A percentile compares a stretch with the other conserved stretches of the same genome.
phyloP scores from a whole-genome alignment of 1,140 invertebrate genomes.

The Globodera rostochiensis region DNA sequence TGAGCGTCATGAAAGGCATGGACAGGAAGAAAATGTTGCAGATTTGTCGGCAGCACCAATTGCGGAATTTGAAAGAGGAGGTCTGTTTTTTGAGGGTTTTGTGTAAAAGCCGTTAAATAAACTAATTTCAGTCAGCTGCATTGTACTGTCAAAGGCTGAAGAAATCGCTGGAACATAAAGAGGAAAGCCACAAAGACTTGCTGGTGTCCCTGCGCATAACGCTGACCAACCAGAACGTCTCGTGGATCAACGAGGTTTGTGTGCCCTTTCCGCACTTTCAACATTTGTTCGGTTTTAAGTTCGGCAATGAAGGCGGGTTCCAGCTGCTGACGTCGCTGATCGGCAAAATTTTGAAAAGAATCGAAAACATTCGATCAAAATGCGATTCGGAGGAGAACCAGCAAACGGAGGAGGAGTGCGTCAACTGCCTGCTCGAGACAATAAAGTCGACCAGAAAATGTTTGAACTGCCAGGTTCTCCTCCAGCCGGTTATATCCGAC shows the following conservation, averaged over 20 bases:
- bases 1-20: constrained; percentile 22
- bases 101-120: background rate
- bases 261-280: background rate
- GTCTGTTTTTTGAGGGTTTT: constrained; percentile 13
- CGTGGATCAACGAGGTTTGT: constrained; percentile 37
- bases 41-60: constrained; percentile 36
- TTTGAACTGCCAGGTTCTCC: constrained; percentile 29
- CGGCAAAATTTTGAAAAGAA: constrained; percentile 28
- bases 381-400: background rate
- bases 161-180: constrained; percentile 34
- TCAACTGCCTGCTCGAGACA: constrained; percentile 32
- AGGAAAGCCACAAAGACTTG: constrained; percentile 26
- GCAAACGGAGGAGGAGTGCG: constrained; percentile 33
- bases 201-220: constrained; percentile 35
- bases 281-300: constrained; percentile 23
- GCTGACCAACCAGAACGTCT: constrained; percentile 17
- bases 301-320: constrained; percentile 40
- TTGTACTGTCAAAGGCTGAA: constrained; percentile 31
- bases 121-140: constrained; percentile 10
- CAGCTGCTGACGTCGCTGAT: constrained; percentile 34
- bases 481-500: no score
- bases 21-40: constrained; percentile 34
- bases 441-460: constrained; percentile 26
- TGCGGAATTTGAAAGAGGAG: constrained; percentile 25
- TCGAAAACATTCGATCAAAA: constrained; percentile 15